Evolutionary conservation across 2,888 invertebrate species (phyloP), one percentile per base, ranked within the genome.

Genomic region (Nesidiocoris tenuis): DNA sequence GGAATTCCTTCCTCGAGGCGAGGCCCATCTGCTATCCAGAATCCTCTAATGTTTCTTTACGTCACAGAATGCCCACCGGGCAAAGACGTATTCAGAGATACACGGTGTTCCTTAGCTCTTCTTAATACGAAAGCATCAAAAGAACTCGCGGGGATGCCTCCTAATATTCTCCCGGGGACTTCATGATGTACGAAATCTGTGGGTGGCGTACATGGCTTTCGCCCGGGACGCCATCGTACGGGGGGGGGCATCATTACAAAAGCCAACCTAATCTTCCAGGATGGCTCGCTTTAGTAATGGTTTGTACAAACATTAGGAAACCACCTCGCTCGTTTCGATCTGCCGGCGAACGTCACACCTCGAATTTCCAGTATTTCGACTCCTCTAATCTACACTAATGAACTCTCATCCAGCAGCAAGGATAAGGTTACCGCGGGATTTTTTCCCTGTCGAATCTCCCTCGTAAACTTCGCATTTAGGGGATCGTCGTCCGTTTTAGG

Each of bases 281-380:
- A 39, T n/a, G 39, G 39, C 12, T 39, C 39, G 39, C 39, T 39
- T 39, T 39, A 39, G 39, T 39, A 39, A 39, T 39, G 39, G 39
- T 39, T 39, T 67, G 67, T 67, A 56, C 67, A 67, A 67, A 67
- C 67, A 67, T 67, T 67, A 67, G 67, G 22, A 22, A 22, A 56
- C 39, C 12, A 39, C 39, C 39, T 39, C 12, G 12, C 39, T 39
- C 39, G 39, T 39, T 39, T 39, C 39, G 56, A 65, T 25, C 19
- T 65, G 25, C 65, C 18, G n/a, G 23, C 7, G 25, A 24, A 9
- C 18, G 24, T 65, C 56, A 21, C 56, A 67, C 67, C 67, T 22
- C 56, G 3, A 19, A 55, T 55, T 56, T 19, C 67, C 56, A 67
- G 54, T 56, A 12, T 39, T 39, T 39, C 39, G 5, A 39, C 39